A percentile compares a stretch with the other conserved stretches of the same genome.
Evolutionary conservation across 2,113 vertebrate species (phyloP).

Genomic region (Crotophaga sulcirostris): DNA sequence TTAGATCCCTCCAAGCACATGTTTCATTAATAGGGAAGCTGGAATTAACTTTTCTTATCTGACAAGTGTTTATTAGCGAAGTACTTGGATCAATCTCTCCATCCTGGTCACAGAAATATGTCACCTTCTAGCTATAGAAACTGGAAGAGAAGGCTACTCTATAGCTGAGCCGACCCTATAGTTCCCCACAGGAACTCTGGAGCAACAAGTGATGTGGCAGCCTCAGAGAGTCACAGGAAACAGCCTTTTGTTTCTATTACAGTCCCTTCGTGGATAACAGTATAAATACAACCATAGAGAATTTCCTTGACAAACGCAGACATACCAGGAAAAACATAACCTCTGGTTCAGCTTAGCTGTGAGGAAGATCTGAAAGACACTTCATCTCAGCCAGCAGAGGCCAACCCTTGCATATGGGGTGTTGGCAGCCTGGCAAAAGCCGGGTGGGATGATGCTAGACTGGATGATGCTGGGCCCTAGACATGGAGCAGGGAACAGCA

Average conservation of each 20-base stretch:
- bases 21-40: not conserved
- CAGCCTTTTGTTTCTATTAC: not conserved
- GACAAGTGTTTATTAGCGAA: not conserved
- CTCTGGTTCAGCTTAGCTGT: not conserved
- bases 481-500: not conserved
- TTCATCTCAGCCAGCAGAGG: not conserved
- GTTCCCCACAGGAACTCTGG: not conserved
- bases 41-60: not conserved
- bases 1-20: not conserved
- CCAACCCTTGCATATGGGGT: not conserved
- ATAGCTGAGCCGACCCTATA: not conserved
- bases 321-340: not conserved
- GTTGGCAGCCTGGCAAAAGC: slow-evolving; percentile 10
- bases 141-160: not conserved
- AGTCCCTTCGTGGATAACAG: not conserved
- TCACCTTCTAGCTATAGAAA: not conserved
- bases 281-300: not conserved
- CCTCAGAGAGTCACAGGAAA: not conserved
- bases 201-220: not conserved
- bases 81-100: not conserved
- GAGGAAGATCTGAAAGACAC: not conserved
- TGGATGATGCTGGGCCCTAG: not conserved
- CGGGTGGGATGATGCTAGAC: not conserved
- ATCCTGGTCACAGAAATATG: not conserved
- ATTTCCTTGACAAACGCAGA: not conserved